Evolutionary conservation across 2,797 vertebrate species (phyloP), one percentile per base, ranked within the genome.

Genomic region (Dromococcyx pavoninus): DNA sequence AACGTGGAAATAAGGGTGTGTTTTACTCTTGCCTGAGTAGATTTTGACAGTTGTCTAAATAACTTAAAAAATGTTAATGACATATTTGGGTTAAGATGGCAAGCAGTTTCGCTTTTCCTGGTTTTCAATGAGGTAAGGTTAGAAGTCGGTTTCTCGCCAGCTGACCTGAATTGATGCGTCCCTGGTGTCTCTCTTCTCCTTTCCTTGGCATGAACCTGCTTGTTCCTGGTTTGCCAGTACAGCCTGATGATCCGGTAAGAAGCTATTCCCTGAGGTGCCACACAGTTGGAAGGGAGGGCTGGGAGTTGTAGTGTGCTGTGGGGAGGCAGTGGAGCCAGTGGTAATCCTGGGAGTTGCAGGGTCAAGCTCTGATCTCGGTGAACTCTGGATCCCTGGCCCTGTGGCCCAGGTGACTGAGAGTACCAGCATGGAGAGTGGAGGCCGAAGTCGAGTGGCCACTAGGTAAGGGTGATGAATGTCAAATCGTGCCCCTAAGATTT

Each of bases 181-280:
- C 46, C 21, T 33, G 24, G 27, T 89, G 54, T 41, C 14, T 82
- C 11, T 57, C 56, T 83, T 71, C 65, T 50, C 14, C 17, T 86
- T 86, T 88, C 56, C 48, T 83, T 90, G 54, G 8, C 58, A 14
- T 28, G 21, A 93, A 81, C 51, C 79, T 84, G 39, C 32, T 60
- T 56, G 21, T 77, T 96, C 94, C 51, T 84, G 94, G 70, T 90
- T 93, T 90, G 54, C 96, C 83, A 73, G 95, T 96, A 48, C 46
- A 93, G 70, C 96, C 88, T 94, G 96, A 90, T 73, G 78, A 84
- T 96, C 93, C 76, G 90, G 91, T 51, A 88, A 66, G 83, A 94
- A 94, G 86, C n/a, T 87, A 35, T 90, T 88, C 58, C 93, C 87
- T 0, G 46, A 81, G 88, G 94, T 89, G 62, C 39, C 35, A 10